Evolutionary conservation across 1,140 invertebrate genomes (phyloP), one percentile per base, ranked within the genome.

Genomic region (Dreissena polymorpha): DNA sequence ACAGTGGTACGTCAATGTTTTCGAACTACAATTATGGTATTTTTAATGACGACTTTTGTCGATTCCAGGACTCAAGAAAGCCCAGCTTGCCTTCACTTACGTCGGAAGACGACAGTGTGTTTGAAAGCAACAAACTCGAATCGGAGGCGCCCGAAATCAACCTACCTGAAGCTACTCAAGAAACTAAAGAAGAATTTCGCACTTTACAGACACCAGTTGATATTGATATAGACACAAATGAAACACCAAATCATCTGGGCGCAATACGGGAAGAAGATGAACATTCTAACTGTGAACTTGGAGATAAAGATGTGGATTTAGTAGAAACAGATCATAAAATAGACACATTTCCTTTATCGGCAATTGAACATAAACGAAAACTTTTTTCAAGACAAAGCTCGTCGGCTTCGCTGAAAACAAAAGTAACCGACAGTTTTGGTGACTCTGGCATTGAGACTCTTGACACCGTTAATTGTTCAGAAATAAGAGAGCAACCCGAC

Each of bases 391-490:
- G 79, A 13, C 79, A 82, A 68, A 74, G 79, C 27, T 82, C 79
- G 13, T 73, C 79, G 29, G 71, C 70, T 50, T 82, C 79, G 2
- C 29, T 82, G n/a, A 82, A 82, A 55, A 82, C 79, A 21, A 80
- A 71, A 71, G 10, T 50, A n/a, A 68, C 68, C 16, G 79, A 82
- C 16, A 82, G 79, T 82, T 67, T 82, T 50, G 70, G 57, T 55
- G 79, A 82, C 69, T 82, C 79, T 18, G 79, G 79, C 25, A 68
- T 74, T 16, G 79, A 82, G 23, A 82, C 79, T 2, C 73, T 82
- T 63, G 79, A 82, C 67, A 64, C 63, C 18, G 70, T 74, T 7
- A 72, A 74, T 68, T 63, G 71, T 55, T 82, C 79, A 53, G 79
- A 82, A 49, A 82, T 74, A 2, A n/a, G 29, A 2, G 79, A 82